phyloP scores from a whole-genome alignment of 2,797 vertebrate genomes.

The Enteromius treurensis region DNA sequence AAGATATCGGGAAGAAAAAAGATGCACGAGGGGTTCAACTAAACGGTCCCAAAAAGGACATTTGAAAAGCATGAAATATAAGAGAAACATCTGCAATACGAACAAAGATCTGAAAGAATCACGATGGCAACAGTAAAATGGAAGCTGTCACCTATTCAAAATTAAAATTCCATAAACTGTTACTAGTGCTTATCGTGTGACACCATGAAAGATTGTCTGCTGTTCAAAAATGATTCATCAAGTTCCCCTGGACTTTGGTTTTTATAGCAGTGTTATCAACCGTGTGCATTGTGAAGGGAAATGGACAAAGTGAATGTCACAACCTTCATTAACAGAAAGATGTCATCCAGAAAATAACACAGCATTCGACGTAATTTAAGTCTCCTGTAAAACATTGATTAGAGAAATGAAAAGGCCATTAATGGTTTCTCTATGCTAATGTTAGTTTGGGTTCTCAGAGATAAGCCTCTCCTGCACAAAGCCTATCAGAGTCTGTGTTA shows the following conservation, averaged over 20 bases:
- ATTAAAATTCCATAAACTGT: not conserved
- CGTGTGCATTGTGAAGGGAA: slow-evolving; percentile 7
- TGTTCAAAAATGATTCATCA: slow-evolving; percentile 58
- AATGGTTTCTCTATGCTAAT: slow-evolving; percentile 58
- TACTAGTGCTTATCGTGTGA: slow-evolving; percentile 40
- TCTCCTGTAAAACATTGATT: not conserved
- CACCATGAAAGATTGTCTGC: slow-evolving; percentile 63
- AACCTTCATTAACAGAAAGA: not conserved
- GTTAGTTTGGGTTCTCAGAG: slow-evolving; percentile 45
- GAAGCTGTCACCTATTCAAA: not conserved
- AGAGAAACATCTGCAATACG: not conserved
- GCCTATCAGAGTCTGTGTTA: slow-evolving; percentile 54
- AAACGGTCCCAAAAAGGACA: not conserved
- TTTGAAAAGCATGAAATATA: not conserved
- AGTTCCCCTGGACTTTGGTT: slow-evolving; percentile 68
- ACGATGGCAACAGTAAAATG: not conserved
- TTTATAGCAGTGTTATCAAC: slow-evolving; percentile 57
- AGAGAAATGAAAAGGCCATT: slow-evolving; percentile 49
- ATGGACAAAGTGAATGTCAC: not conserved
- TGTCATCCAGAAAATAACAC: not conserved
- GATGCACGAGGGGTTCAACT: not conserved
- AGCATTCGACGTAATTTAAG: not conserved
- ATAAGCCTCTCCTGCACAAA: slow-evolving; percentile 54
- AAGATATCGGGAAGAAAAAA: not conserved
- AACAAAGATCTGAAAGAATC: not conserved